These are phyloP conservation scores for Chymomyza fuscimana DNA, from an alignment of 2,888 invertebrate genomes.

Conservation along the genomic window DNA sequence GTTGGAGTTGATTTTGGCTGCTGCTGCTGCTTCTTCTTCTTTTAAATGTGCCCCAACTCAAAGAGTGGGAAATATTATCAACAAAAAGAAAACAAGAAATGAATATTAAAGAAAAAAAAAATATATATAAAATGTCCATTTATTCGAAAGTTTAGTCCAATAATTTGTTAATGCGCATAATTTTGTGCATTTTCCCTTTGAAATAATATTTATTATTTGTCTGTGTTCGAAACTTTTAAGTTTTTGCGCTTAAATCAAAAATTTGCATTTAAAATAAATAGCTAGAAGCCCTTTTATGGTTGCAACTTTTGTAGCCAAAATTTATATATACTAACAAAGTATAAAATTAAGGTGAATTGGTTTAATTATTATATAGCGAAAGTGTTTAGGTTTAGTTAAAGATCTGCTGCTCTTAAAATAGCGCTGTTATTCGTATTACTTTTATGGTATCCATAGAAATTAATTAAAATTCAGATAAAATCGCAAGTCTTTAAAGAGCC, in stretches of 20 bases:
- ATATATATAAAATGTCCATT: slow-evolving; percentile 22
- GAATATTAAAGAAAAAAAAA: slow-evolving; percentile 2
- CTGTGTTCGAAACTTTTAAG: slow-evolving; percentile 4
- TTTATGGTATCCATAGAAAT: not conserved
- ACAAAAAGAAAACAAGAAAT: slow-evolving; percentile 31
- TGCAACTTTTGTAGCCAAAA: not conserved
- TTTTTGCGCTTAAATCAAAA: not conserved
- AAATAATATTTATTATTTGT: slow-evolving; percentile 1
- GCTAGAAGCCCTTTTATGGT: not conserved
- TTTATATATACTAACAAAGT: no score
- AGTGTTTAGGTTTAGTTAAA: not conserved
- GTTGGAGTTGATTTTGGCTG: slow-evolving; percentile 32
- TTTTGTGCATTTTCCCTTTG: slow-evolving; percentile 24
- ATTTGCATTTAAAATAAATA: slow-evolving; percentile 10
- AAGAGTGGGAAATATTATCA: slow-evolving; percentile 41
- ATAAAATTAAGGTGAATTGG: not conserved
- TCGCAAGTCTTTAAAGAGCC: not conserved
- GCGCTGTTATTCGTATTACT: not conserved
- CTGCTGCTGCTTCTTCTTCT: slow-evolving; percentile 32
- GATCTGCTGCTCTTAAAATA: not conserved
- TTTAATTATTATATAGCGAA: not conserved
- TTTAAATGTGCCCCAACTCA: slow-evolving; percentile 31
- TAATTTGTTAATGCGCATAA: slow-evolving; percentile 34
- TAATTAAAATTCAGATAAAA: not conserved
- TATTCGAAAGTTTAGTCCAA: slow-evolving; percentile 47